Base-by-base conservation (phyloP, 2,797 vertebrate species). In the Oreortyx pictus region DNA sequence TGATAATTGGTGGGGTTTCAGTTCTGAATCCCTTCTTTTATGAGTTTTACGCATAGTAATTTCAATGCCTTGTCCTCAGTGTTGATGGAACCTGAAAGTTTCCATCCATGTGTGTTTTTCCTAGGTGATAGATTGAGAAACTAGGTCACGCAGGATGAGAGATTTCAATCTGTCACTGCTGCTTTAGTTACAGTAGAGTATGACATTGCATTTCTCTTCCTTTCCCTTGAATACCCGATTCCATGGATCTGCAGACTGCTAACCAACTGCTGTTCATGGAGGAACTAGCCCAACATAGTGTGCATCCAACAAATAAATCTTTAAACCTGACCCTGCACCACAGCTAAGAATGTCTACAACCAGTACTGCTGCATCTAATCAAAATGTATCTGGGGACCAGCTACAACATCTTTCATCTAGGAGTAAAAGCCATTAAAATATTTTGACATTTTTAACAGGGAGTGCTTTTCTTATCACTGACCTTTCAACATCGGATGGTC, bases 71-170 rank as follows among this genome's bases (percentile, higher is more conserved):
- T 65, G 47, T 65, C 35, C 50, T 82, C 46, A 39, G 0, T 23
- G 24, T 14, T 24, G 41, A 14, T 43, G 33, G 50, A 52, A 84
- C 17, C 18, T 35, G 43, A 74, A 87, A 60, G 39, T 33, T 6
- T 64, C 41, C 72, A 13, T 71, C 18, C 57, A 71, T 60, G 49
- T 33, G 22, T 61, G 24, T 6, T 7, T 47, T 86, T 59, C 85
- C 83, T n/a, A 8, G 1, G 31, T 19, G 17, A 37, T 1, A 66
- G 54, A 8, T 9, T 41, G 66, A 89, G 50, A 59, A 81, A 50
- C 6, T 9, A 76, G 23, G 41, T 57, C n/a, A 67, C 2, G 1
- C 0, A 0, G 41, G 72, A 8, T 14, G 35, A 7, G 52, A 61
- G 41, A 81, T 76, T 92, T 67, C 44, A 44, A 4, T 29, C 31